These are phyloP conservation scores for Xanthostigma xanthostigma DNA, from an alignment of 2,888 invertebrate species.

Conservation along the genomic window DNA sequence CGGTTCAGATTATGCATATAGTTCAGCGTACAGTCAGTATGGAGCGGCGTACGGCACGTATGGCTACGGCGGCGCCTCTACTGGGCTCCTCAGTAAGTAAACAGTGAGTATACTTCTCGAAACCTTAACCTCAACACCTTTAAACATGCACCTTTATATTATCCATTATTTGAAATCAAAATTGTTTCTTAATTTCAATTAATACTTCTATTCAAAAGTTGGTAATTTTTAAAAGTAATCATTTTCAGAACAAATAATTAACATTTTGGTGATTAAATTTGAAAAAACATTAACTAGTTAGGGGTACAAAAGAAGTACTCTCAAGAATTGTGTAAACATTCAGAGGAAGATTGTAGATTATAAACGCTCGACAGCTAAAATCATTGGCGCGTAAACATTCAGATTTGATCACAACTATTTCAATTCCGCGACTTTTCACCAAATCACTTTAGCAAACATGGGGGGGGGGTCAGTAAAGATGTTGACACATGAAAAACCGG, in stretches of 20 bases:
- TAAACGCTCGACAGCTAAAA: too few relatives aligned
- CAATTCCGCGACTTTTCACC: too few relatives aligned
- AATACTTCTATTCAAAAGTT: not conserved
- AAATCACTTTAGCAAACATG: too few relatives aligned
- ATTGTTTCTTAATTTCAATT: not conserved
- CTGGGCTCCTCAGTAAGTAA: slow-evolving; percentile 56
- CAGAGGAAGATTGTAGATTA: too few relatives aligned
- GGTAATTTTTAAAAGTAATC: not conserved
- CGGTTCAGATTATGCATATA: slow-evolving; percentile 53
- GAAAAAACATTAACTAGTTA: too few relatives aligned
- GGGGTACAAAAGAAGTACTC: too few relatives aligned
- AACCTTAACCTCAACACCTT: not conserved
- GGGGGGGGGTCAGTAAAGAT: too few relatives aligned
- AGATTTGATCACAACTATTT: too few relatives aligned
- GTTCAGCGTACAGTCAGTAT: slow-evolving; percentile 61
- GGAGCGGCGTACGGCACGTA: slow-evolving; percentile 53
- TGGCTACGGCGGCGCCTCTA: slow-evolving; percentile 45
- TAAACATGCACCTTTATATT: slow-evolving; percentile 1
- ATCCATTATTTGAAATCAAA: not conserved
- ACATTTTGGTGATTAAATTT: too few relatives aligned
- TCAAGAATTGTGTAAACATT: too few relatives aligned
- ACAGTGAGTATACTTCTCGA: slow-evolving; percentile 39
- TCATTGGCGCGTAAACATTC: too few relatives aligned
- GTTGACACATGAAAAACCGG: too few relatives aligned
- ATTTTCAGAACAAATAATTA: not conserved